Conservation (phyloP, 2,888 invertebrate species). For the Xanthorhoe designata region DNA sequence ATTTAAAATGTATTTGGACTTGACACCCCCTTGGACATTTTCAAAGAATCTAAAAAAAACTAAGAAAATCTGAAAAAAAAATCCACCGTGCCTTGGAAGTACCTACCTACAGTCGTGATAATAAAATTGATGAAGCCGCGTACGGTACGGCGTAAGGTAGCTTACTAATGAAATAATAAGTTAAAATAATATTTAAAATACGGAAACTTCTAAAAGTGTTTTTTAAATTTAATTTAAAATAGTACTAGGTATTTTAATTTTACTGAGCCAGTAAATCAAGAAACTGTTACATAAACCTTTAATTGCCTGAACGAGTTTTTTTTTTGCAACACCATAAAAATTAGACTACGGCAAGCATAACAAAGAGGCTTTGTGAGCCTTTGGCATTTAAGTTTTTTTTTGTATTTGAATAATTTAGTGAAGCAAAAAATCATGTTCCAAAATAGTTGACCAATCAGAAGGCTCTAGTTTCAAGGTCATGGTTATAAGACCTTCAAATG, state of each 20-base stretch:
- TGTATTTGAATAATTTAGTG: constrained; percentile 13
- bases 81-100: too few relatives aligned
- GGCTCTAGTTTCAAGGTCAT: constrained; percentile 21
- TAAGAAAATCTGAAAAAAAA: too few relatives aligned
- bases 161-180: too few relatives aligned
- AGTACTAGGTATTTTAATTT: too few relatives aligned
- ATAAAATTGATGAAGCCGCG: too few relatives aligned
- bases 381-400: constrained; percentile 8
- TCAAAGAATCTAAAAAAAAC: too few relatives aligned
- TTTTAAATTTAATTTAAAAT: too few relatives aligned
- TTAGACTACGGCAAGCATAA: constrained; percentile 1
- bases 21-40: not conserved
- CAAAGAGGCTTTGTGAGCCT: constrained; percentile 20
- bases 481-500: constrained; percentile 3
- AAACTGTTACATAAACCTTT: constrained; percentile 3
- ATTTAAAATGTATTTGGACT: too few relatives aligned
- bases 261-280: not conserved
- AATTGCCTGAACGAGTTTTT: not conserved
- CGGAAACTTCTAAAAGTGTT: too few relatives aligned
- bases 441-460: constrained; percentile 16
- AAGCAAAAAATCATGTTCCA: constrained; percentile 11
- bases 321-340: constrained; percentile 18
- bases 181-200: too few relatives aligned
- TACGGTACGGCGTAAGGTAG: too few relatives aligned
- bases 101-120: too few relatives aligned